Base-by-base conservation (phyloP, 1,140 invertebrate species). In the Lethocerus indicus region DNA sequence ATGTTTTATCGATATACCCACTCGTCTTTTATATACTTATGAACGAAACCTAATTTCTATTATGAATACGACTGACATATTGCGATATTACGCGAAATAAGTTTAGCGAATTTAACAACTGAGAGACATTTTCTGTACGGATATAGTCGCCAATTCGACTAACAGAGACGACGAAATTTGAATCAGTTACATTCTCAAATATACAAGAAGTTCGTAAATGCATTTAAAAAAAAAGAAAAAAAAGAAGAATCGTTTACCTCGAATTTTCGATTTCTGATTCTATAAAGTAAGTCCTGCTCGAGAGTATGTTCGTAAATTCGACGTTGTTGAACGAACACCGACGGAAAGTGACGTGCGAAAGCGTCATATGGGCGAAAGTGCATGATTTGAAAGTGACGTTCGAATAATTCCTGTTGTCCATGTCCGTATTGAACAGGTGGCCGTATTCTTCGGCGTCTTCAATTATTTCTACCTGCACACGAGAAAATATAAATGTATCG, bases 211-310 rank as follows among this genome's bases (percentile, higher is more conserved):
- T 57, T 2, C 1, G 1, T 42, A 35, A 35, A 9, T 26, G 7
- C 12, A n/a, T 27, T 39, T 41, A 35, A 7, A 47, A 16, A 26
- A 16, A 3, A 3, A 16, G 14, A 9, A 13, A 16, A 20, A 13
- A 20, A 41, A 7, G 16, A n/a, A n/a, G n/a, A n/a, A n/a, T n/a
- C n/a, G 48, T 64, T 64, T 28, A 70, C 68, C 65, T 68, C 1
- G 64, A 68, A 57, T 69, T 59, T 51, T 64, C 58, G 28, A 71
- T 67, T 29, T 61, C 54, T 35, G 67, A 68, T 58, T 71, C 62
- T 46, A 61, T 63, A 57, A 73, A 73, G 49, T 67, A 65, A 2
- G 65, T 65, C 16, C 61, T 63, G 5, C 66, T 68, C 0, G 65
- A 66, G 55, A 67, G 67, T 7, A 72, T 62, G 32, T 66, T 69